Base-by-base conservation (phyloP, 2,797 vertebrate genomes). In the Sebastes minor region DNA sequence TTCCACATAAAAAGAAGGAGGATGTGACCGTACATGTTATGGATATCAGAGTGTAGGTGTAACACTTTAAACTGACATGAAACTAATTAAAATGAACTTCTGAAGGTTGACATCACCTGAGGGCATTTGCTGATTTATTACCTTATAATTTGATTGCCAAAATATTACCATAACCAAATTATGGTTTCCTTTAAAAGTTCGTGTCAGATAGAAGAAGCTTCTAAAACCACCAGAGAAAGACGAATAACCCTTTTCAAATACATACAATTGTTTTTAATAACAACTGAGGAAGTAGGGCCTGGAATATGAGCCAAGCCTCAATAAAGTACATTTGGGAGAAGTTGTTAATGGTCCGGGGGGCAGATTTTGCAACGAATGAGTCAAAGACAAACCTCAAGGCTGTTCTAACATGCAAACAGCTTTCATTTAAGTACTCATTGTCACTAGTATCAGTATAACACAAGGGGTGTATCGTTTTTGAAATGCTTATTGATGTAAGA, bases 1-100 rank as follows among this genome's bases (percentile, higher is more conserved):
- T 5, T 68, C 32, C 63, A 33, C 46, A 81, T 63, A 4, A 18
- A 79, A 23, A 71, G 11, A 5, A 8, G 18, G 12, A 70, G 62
- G 62, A 78, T 74, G 63, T 77, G 28, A 59, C 59, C 46, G 23
- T 14, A 86, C 53, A 74, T 65, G 62, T 67, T 18, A 20, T 7
- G 22, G 22, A 62, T 65, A 11, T 59, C 65, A 35, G 28, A 71
- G 22, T 9, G 22, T 10, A 20, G 62, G 66, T 42, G 22, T 18
- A 71, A 27, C 25, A 60, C 12, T 13, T 66, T 18, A 73, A 76
- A 30, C 49, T 28, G 46, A 42, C 27, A 52, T 57, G 3, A 62
- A 80, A 63, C 71, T 46, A 16, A 33, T 77, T 59, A 25, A 66
- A 67, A 53, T 11, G 1, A 25, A 25, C 61, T 71, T 82, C 62